Evolutionary conservation across 2,888 invertebrate species (phyloP), one percentile per base, ranked within the genome.

Genomic region (Agapostemon virescens): DNA sequence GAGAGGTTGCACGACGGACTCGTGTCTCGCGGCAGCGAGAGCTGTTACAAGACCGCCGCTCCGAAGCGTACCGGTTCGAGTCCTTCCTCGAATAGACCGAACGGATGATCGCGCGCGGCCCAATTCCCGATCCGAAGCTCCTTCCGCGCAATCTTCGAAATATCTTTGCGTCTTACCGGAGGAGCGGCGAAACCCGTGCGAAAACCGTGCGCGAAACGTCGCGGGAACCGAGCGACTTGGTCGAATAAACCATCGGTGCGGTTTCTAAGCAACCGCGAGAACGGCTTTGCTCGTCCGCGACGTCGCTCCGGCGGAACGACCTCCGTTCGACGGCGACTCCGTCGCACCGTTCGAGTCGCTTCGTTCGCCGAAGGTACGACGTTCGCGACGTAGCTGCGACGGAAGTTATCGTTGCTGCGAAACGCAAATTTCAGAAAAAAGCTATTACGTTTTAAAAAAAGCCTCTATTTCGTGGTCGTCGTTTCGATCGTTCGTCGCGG

Each of bases 1-100:
- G 89, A 90, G 89, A 88, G 89, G 90, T 90, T 89, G 83, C 84
- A 86, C 84, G 85, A 84, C 79, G 87, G 69, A 69, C 74, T 83
- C 74, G 58, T 74, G 78, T 80, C 84, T 81, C 79, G 73, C 69
- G 33, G 76, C 72, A 61, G 67, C 66, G 17, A 74, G n/a, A 77
- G 66, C 85, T 85, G 84, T 81, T 77, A 81, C 26, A 83, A 86
- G 66, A 69, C 83, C 69, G 72, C 66, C 38, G 61, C 33, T 55
- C 55, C 26, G 17, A 17, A 55, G 74, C 71, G 69, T 69, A 76
- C 58, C 70, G 70, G 69, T 40, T n/a, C 42, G 49, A 77, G 74
- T 83, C 82, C 77, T 74, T 69, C 71, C 69, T 58, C 63, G 77
- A 78, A 79, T 74, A 72, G 68, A 69, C 61, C 61, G 69, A 58